Evolutionary conservation across 2,113 vertebrate species (phyloP).

Genomic region (Dolichotis patagonum): DNA sequence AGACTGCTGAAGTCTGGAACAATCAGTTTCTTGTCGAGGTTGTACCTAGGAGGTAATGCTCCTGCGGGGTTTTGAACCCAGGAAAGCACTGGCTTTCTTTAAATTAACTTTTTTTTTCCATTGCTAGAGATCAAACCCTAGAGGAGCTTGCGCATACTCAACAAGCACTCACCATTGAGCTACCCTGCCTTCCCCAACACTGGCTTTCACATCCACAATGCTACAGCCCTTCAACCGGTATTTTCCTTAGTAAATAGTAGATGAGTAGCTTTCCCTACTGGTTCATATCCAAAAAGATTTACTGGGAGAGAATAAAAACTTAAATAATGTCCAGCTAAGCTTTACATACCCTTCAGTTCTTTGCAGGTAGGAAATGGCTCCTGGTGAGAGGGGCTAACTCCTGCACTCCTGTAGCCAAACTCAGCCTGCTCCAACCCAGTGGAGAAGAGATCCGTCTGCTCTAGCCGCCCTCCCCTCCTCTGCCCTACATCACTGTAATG

Average conservation of each 20-base stretch:
- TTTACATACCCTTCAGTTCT: neutral
- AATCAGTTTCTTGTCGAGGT: neutral
- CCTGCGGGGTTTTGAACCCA: neutral
- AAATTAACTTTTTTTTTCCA: neutral
- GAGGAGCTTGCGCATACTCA: neutral
- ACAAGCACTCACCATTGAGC: neutral
- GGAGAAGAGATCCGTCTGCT: no score
- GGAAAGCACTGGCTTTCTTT: neutral
- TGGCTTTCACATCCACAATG: neutral
- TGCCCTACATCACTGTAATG: neutral
- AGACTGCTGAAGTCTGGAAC: neutral
- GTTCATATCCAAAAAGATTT: neutral
- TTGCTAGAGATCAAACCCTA: neutral
- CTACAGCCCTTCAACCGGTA: neutral
- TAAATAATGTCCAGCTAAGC: neutral
- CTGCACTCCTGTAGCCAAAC: accelerated
- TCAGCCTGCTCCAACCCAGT: neutral
- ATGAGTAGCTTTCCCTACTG: neutral
- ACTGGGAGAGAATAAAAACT: neutral
- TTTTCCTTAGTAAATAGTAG: neutral
- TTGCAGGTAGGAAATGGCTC: neutral
- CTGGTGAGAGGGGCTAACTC: neutral
- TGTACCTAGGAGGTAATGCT: neutral
- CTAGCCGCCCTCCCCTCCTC: neutral
- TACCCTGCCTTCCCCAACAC: neutral